phyloP scores from a whole-genome alignment of 2,888 invertebrate species.

The Microchrysa polita region DNA sequence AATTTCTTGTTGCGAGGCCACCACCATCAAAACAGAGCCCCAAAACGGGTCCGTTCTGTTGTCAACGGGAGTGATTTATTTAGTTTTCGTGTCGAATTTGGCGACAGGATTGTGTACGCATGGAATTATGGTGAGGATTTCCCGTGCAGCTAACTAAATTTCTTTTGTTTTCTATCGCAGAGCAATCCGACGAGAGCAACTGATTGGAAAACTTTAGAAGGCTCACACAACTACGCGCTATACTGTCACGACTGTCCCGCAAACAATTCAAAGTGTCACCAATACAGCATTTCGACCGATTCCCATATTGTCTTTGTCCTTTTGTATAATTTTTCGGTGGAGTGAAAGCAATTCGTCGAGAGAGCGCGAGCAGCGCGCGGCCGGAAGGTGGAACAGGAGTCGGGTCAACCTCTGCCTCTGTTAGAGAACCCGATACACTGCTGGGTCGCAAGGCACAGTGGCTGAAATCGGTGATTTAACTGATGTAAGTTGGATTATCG shows the following conservation, averaged over 20 bases:
- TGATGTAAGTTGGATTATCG: constrained; percentile 57
- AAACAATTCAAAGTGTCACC: constrained; percentile 4
- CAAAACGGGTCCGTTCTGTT: background rate
- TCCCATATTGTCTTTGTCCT: background rate
- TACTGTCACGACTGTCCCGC: background rate
- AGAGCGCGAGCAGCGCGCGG: too few species aligned
- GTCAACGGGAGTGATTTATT: background rate
- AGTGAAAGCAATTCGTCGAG: background rate
- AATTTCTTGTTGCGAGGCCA: constrained; percentile 23
- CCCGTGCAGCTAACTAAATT: too few species aligned
- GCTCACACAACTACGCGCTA: constrained; percentile 9
- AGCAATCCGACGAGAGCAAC: constrained; percentile 31
- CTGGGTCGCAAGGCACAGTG: constrained; percentile 53
- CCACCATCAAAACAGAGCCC: constrained; percentile 16
- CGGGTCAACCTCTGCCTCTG: background rate
- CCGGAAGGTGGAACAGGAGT: background rate
- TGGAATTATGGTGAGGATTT: too few species aligned
- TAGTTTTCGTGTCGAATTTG: too few species aligned
- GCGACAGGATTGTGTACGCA: background rate
- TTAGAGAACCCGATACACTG: constrained; percentile 12
- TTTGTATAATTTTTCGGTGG: background rate
- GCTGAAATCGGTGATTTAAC: constrained; percentile 59
- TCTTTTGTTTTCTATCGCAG: background rate
- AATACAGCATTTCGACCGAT: too few species aligned
- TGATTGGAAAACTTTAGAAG: constrained; percentile 22